Evolutionary conservation across 2,797 vertebrate genomes (phyloP).

Genomic region (Brachyrhaphis roseni): DNA sequence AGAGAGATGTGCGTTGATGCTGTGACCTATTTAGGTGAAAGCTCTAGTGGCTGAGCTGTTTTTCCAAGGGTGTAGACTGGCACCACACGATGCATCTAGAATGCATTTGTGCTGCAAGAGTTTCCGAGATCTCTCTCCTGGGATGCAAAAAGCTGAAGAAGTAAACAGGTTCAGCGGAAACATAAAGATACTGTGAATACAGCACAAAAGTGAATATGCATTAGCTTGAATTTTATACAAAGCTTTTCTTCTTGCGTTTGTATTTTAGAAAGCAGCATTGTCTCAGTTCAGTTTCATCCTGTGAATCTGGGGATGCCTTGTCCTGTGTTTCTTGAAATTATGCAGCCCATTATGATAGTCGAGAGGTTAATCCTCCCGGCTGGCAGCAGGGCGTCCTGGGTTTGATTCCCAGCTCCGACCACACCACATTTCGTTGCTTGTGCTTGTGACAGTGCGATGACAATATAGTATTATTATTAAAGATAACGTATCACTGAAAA

Average conservation of each 20-base stretch:
- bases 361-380: too few relatives aligned
- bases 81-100: constrained; percentile 31
- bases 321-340: not conserved
- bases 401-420: too few relatives aligned
- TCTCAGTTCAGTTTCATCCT: not conserved
- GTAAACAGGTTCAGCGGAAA: constrained; percentile 30
- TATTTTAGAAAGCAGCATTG: not conserved
- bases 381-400: too few relatives aligned
- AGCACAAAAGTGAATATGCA: not conserved
- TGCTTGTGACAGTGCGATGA: too few relatives aligned
- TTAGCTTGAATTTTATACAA: not conserved
- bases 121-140: constrained; percentile 33
- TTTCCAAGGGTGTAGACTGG: constrained; percentile 13
- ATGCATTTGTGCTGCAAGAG: constrained; percentile 30
- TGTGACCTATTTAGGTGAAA: constrained; percentile 22
- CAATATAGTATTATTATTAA: too few relatives aligned
- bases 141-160: constrained; percentile 7
- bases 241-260: not conserved
- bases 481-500: not conserved
- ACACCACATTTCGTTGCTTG: too few relatives aligned
- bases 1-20: not conserved
- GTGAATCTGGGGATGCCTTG: not conserved
- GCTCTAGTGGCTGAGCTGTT: constrained; percentile 30
- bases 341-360: not conserved
- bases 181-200: constrained; percentile 1